Percentiles rank a stretch among this genome's conserved stretches.
These are phyloP conservation scores for Mellilla xanthometata DNA, from an alignment of 2,888 invertebrate species.

Conservation along the genomic window DNA sequence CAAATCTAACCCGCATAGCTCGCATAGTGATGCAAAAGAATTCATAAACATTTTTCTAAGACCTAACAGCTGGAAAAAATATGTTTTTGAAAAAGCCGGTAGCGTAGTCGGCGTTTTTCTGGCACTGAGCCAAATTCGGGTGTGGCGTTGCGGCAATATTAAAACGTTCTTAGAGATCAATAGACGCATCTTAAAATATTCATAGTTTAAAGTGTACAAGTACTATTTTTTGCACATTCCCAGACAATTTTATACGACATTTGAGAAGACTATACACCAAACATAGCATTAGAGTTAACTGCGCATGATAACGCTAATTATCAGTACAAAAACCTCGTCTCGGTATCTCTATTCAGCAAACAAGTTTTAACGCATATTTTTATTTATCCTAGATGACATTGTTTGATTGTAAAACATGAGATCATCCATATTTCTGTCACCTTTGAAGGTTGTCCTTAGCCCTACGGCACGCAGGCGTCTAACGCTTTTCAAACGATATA, in stretches of 20 bases:
- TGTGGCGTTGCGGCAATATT: conserved; percentile 39
- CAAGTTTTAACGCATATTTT: conserved; percentile 16
- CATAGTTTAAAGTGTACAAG: too few relatives aligned
- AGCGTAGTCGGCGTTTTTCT: conserved; percentile 50
- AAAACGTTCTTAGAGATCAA: conserved; percentile 29
- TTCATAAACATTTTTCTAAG: conserved; percentile 6
- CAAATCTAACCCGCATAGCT: not conserved
- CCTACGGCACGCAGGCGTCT: conserved; percentile 22
- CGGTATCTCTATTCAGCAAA: conserved; percentile 9
- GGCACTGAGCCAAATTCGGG: conserved; percentile 62
- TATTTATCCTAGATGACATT: conserved; percentile 30
- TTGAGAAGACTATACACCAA: not conserved
- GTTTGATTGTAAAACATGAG: conserved; percentile 39
- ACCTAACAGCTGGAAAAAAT: conserved; percentile 13
- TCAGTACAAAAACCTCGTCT: conserved; percentile 1
- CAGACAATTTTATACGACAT: too few relatives aligned
- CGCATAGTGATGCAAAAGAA: conserved; percentile 1
- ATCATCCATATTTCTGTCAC: conserved; percentile 43
- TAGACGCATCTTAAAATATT: conserved; percentile 21
- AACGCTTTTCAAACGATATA: conserved; percentile 19
- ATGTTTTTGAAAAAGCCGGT: conserved; percentile 48
- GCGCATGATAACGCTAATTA: conserved; percentile 13
- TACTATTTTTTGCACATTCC: too few relatives aligned
- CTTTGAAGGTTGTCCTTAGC: conserved; percentile 36
- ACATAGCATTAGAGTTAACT: conserved; percentile 7